A percentile compares a stretch with the other conserved stretches of the same genome.
Evolutionary conservation across 2,888 invertebrate genomes (phyloP).

Genomic region (Clistopyga incitator): DNA sequence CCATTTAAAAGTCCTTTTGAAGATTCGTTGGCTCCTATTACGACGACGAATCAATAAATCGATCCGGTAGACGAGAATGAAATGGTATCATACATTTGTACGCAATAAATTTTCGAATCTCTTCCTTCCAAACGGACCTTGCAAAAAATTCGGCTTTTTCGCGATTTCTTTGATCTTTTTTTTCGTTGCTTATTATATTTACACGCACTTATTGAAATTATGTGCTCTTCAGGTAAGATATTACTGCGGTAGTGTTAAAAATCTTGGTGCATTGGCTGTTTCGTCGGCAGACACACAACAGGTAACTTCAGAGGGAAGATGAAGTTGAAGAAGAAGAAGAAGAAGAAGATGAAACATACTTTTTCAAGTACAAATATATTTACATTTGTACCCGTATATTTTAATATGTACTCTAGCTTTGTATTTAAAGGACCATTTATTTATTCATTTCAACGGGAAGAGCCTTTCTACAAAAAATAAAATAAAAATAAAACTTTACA

Average conservation of each 20-base stretch:
- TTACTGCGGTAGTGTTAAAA: no score
- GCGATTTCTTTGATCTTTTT: no score
- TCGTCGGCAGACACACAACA: background rate
- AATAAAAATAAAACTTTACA: no score
- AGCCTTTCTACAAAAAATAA: no score
- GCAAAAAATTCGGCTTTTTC: no score
- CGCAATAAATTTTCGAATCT: background rate
- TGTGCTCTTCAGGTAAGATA: no score
- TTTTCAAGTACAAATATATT: slow-evolving; percentile 44
- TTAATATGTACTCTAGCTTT: slow-evolving; percentile 40
- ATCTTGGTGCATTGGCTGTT: no score
- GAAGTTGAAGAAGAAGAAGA: background rate
- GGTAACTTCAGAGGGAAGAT: background rate
- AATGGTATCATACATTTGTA: background rate
- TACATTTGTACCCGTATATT: background rate
- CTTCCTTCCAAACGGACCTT: background rate
- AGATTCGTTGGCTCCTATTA: slow-evolving; percentile 39
- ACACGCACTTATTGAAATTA: no score
- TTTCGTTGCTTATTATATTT: no score
- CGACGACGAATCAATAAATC: slow-evolving; percentile 66
- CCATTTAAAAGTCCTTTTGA: slow-evolving; percentile 61
- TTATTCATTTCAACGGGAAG: no score
- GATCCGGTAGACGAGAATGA: slow-evolving; percentile 21
- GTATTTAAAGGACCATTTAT: slow-evolving; percentile 46
- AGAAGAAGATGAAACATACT: slow-evolving; percentile 16